A percentile compares a stretch with the other conserved stretches of the same genome.
Conservation (phyloP, 2,797 vertebrate species). For the Holocentrus rufus region DNA sequence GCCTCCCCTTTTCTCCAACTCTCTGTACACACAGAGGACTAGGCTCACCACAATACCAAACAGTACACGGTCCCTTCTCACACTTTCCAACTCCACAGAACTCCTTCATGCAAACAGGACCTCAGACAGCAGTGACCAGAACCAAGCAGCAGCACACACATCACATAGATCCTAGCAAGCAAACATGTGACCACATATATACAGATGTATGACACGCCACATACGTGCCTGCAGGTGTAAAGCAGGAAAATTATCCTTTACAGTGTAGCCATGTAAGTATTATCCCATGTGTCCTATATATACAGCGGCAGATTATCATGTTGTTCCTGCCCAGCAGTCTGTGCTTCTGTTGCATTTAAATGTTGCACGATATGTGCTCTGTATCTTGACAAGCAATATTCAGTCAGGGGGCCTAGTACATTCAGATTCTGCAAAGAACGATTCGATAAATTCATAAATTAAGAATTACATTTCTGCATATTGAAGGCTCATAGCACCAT, state of each 20-base stretch:
- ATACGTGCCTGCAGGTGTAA: too few relatives aligned
- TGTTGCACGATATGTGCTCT: background rate
- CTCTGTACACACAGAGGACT: constrained; percentile 32
- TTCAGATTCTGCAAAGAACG: background rate
- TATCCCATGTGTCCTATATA: background rate
- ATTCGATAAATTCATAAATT: background rate
- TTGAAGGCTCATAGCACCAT: constrained; percentile 33
- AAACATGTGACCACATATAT: constrained; percentile 13
- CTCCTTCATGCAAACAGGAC: constrained; percentile 54
- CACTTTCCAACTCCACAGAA: constrained; percentile 36
- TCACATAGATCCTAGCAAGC: constrained; percentile 9
- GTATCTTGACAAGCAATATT: constrained; percentile 15
- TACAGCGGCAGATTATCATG: background rate
- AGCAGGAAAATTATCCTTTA: constrained; percentile 5
- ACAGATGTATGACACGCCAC: too few relatives aligned
- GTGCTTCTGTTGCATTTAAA: background rate
- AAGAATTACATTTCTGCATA: background rate
- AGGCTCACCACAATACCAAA: constrained; percentile 46
- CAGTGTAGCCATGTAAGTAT: background rate
- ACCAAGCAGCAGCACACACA: constrained; percentile 6
- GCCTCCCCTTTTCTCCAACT: constrained; percentile 35
- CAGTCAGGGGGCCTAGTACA: background rate
- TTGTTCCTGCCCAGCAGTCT: background rate
- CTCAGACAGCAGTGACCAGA: constrained; percentile 35
- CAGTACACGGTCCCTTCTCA: constrained; percentile 27